Conservation (phyloP, 2,113 vertebrate species). For the Fregetta grallaria region DNA sequence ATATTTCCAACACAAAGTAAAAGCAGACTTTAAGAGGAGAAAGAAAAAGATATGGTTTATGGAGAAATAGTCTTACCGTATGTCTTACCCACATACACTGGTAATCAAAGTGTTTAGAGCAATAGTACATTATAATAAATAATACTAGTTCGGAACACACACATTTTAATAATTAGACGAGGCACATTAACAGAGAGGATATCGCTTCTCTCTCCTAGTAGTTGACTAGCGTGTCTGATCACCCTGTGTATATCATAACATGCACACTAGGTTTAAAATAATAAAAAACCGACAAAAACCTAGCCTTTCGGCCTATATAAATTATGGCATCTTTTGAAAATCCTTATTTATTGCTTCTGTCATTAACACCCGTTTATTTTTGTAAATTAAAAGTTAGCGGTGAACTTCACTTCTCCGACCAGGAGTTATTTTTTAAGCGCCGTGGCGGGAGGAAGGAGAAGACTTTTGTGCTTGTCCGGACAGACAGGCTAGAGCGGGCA, state of each 20-base stretch:
- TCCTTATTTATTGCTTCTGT: conserved; percentile 68
- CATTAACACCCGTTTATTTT: conserved; percentile 56
- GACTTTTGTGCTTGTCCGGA: neutral
- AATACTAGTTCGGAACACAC: conserved; percentile 52
- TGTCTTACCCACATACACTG: conserved; percentile 29
- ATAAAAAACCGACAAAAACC: neutral
- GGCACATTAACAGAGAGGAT: conserved; percentile 33
- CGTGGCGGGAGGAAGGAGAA: neutral
- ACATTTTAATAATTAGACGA: conserved; percentile 56
- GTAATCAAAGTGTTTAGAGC: conserved; percentile 31
- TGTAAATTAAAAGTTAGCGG: conserved; percentile 30
- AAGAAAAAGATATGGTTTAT: neutral
- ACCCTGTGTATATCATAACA: conserved; percentile 35
- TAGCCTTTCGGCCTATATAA: conserved; percentile 57
- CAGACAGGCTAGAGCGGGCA: neutral
- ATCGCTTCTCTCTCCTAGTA: conserved; percentile 50
- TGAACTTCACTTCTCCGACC: neutral
- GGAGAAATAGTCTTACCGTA: neutral
- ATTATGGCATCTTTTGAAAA: conserved; percentile 65
- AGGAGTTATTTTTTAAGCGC: neutral
- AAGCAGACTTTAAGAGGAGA: neutral
- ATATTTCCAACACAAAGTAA: conserved; percentile 42
- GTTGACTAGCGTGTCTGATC: conserved; percentile 45
- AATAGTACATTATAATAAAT: conserved; percentile 74
- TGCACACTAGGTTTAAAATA: neutral